Percentiles rank a stretch among this genome's conserved stretches.
phyloP scores from a whole-genome alignment of 2,797 vertebrate species.

The Molossus molossus region DNA sequence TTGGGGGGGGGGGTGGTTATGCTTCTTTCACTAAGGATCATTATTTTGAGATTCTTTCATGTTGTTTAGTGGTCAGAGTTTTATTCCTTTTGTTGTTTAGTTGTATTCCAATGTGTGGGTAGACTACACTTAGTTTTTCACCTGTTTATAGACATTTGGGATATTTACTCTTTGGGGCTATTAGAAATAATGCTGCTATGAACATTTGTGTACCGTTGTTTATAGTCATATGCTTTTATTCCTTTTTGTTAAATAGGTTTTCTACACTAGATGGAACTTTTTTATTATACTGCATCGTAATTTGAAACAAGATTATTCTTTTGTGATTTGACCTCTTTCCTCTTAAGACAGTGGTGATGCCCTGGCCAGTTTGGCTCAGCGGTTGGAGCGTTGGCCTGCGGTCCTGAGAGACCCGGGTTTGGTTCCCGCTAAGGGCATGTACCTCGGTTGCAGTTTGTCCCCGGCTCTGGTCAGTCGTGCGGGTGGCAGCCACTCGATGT shows the following conservation, averaged over 20 bases:
- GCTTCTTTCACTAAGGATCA: constrained; percentile 8
- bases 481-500: too few relatives aligned
- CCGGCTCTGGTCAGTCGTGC: too few relatives aligned
- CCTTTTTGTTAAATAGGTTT: neutral
- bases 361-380: too few relatives aligned
- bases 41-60: constrained; percentile 36
- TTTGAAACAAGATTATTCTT: constrained; percentile 14
- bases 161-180: neutral
- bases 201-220: neutral
- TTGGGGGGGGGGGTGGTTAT: neutral
- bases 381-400: too few relatives aligned
- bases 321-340: constrained; percentile 39
- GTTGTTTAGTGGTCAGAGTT: neutral
- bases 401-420: too few relatives aligned
- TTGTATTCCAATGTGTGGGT: constrained; percentile 12
- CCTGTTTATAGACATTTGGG: neutral
- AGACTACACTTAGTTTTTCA: constrained; percentile 10
- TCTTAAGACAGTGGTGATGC: neutral
- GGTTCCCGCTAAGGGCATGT: too few relatives aligned
- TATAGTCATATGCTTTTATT: constrained; percentile 18
- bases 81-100: constrained; percentile 20
- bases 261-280: neutral
- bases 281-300: neutral
- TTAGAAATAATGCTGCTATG: constrained; percentile 39
- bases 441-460: too few relatives aligned